A percentile compares a stretch with the other conserved stretches of the same genome.
Conservation (phyloP, 2,113 vertebrate species). For the Mola mola region DNA sequence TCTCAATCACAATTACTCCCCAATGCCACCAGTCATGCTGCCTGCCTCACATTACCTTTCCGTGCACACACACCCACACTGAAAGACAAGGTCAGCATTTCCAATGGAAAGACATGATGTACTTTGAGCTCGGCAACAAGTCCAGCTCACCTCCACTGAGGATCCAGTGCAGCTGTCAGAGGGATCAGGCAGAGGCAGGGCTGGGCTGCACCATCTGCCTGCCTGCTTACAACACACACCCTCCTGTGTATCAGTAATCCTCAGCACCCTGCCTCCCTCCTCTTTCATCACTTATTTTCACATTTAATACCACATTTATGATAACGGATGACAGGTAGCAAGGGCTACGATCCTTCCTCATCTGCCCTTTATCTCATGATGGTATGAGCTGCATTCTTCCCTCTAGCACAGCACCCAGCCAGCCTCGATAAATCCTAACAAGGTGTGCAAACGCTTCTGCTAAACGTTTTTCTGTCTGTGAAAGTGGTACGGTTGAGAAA, state of each 20-base stretch:
- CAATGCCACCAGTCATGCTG: constrained; percentile 67
- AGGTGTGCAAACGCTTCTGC: constrained; percentile 49
- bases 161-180: constrained; percentile 74
- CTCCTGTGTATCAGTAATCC: constrained; percentile 62
- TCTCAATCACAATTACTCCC: constrained; percentile 82
- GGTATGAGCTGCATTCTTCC: constrained; percentile 74
- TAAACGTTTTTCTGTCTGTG: constrained; percentile 57
- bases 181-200: constrained; percentile 47
- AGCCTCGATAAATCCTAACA: constrained; percentile 50
- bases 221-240: constrained; percentile 71
- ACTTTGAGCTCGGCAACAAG: constrained; percentile 37
- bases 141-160: constrained; percentile 63
- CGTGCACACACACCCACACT: constrained; percentile 20
- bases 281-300: constrained; percentile 77
- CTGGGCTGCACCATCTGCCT: constrained; percentile 64
- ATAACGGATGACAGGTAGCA: constrained; percentile 77
- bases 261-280: constrained; percentile 68
- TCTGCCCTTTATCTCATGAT: constrained; percentile 68
- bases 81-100: constrained; percentile 67
- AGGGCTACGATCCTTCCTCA: constrained; percentile 53
- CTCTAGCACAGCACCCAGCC: constrained; percentile 13
- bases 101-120: constrained; percentile 62
- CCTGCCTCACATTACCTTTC: constrained; percentile 64
- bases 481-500: constrained; percentile 36
- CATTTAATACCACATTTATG: constrained; percentile 77